Base-by-base conservation (phyloP, 2,113 vertebrate genomes). In the Trichechus manatus region DNA sequence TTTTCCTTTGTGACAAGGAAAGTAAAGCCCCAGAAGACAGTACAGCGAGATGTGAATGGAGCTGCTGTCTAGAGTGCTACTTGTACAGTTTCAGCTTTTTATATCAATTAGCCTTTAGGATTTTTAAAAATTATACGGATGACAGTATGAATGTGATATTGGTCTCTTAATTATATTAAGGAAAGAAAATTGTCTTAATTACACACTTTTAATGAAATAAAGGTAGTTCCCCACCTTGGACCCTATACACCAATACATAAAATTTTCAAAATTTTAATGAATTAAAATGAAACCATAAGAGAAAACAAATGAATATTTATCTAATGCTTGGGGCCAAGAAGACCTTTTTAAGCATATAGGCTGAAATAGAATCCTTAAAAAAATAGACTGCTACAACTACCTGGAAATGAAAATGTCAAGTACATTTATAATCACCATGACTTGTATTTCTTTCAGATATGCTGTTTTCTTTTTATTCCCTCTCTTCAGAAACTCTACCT, bases 401-500 rank as follows among this genome's bases (percentile, higher is more conserved):
- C 17, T 27, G 29, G 63, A 91, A 59, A 59, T 25, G 89, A 80
- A 68, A 94, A 22, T 59, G 3, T 0, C 15, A 22, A 89, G 56
- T 70, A 7, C 10, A 0, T 10, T 75, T n/a, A 61, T 80, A 86
- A 87, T 94, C 8, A 27, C 13, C 10, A 22, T 33, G 44, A 44
- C 11, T 53, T 10, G 39, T 33, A 0, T 84, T 11, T 89, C 75
- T 53, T 91, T 79, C 44, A 96, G 56, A 97, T 72, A 9, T 8
- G 23, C 6, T 92, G 9, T 39, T 64, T 59, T 23, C 63, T 44
- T 44, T 66, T 93, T 53, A 2, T 44, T 0, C 2, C 8, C 31
- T 8, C 0, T 66, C 93, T 96, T 29, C 96, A 99, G 99, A 99
- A 99, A 98, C 97, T 99, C 17, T 99, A 98, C 98, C 96, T 99